A percentile compares a stretch with the other conserved stretches of the same genome.
Evolutionary conservation across 2,888 invertebrate genomes (phyloP).

Genomic region (Phorcus lineatus): DNA sequence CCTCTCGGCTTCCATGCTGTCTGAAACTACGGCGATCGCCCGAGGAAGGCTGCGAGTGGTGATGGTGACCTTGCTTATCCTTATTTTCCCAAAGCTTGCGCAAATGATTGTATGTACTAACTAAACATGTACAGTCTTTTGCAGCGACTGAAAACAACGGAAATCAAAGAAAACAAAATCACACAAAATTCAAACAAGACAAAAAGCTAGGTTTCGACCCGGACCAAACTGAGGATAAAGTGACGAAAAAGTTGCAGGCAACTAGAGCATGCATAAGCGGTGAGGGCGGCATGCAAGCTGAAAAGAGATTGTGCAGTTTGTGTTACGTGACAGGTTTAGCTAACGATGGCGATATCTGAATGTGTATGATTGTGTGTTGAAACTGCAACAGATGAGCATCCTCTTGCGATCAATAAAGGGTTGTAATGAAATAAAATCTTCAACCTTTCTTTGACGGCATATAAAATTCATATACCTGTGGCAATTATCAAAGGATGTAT

Average conservation of each 20-base stretch:
- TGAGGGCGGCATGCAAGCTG: background rate
- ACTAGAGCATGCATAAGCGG: background rate
- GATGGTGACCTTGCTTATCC: conserved; percentile 58
- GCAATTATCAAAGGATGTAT: too few relatives aligned
- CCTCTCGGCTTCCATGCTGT: conserved; percentile 33
- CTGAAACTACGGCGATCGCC: background rate
- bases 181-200: conserved; percentile 17
- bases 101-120: conserved; percentile 74
- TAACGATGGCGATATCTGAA: background rate
- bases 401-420: too few relatives aligned
- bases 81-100: conserved; percentile 75
- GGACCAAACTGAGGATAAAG: background rate
- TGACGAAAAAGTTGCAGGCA: background rate
- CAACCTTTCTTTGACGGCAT: too few relatives aligned
- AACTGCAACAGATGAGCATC: too few relatives aligned
- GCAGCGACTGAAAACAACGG: conserved; percentile 66
- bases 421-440: too few relatives aligned
- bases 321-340: background rate
- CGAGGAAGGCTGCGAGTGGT: conserved; percentile 31
- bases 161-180: conserved; percentile 35
- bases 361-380: background rate
- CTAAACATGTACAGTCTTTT: conserved; percentile 72
- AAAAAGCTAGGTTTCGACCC: background rate
- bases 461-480: too few relatives aligned
- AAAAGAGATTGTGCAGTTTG: background rate